Evolutionary conservation across 2,888 invertebrate genomes (phyloP), one percentile per base, ranked within the genome.

Genomic region (Apomyelois bistriatella): DNA sequence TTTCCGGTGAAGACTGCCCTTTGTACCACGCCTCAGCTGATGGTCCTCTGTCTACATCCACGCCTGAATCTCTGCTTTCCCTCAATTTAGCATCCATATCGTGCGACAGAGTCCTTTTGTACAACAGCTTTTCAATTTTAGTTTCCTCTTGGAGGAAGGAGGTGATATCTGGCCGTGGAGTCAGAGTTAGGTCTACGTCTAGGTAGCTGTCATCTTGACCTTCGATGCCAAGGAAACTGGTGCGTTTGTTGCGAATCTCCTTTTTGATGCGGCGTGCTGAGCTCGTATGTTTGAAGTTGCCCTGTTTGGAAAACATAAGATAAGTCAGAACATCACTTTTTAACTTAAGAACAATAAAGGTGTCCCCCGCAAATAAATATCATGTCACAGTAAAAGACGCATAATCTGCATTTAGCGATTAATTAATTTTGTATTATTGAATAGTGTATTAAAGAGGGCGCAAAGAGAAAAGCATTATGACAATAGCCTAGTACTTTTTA

Each of bases 251-350:
- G 8, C 96, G 92, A 50, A 97, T 91, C 74, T 97, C 97, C 72
- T 96, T 96, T 70, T 96, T 96, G 68, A 97, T 96, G 63, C 96
- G 92, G 60, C 96, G 95, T 1, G 96, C 95, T 10, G 96, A 96
- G 70, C 95, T 96, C 53, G 95, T 92, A 62, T 95, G 93, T 67
- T 94, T 94, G 59, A 95, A 91, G 63, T 94, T 91, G 42, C 92
- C 91, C 90, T 91, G 73, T 22, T 22, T 13, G 15, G 13, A 13
- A 38, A 38, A 38, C 1, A 13, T 5, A 38, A 13, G 13, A 13
- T 4, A 13, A 22, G 5, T 22, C 5, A 22, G 22, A 5, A 22
- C 22, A 3, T 22, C 2, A 22, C 22, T 22, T 22, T 22, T n/a
- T n/a, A n/a, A n/a, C n/a, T n/a, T n/a, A n/a, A n/a, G n/a, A 22